Conservation (phyloP, 1,140 invertebrate genomes). For the Druon quercuslanigerum region DNA sequence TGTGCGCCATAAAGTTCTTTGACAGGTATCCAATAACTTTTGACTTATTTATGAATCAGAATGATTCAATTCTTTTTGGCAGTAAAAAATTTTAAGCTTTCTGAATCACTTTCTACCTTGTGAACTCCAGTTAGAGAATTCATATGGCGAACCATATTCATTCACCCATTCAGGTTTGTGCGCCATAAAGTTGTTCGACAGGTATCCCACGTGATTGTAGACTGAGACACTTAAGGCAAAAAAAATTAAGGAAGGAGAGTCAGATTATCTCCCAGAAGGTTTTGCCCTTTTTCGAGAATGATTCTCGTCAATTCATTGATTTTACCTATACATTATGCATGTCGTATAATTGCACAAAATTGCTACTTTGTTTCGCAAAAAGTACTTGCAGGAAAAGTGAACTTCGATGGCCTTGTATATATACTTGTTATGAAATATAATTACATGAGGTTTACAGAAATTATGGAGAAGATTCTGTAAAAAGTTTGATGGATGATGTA, state of each 20-base stretch:
- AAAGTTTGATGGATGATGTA: conserved; percentile 9
- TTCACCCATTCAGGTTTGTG: too few relatives aligned
- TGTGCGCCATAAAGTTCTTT: too few relatives aligned
- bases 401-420: conserved; percentile 6
- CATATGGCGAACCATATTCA: too few relatives aligned
- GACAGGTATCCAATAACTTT: too few relatives aligned
- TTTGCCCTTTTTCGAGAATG: not conserved
- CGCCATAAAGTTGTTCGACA: not conserved
- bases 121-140: too few relatives aligned
- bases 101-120: too few relatives aligned
- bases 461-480: conserved; percentile 11
- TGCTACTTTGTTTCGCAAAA: conserved; percentile 16
- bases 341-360: conserved; percentile 19
- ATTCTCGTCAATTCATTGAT: conserved; percentile 8
- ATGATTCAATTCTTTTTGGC: too few relatives aligned
- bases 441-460: conserved; percentile 16
- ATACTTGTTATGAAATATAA: conserved; percentile 26
- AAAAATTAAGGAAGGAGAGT: not conserved
- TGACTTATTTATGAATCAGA: too few relatives aligned
- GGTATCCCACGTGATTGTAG: not conserved
- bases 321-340: conserved; percentile 17
- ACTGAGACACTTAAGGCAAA: not conserved
- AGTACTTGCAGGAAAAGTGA: not conserved
- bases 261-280: not conserved
- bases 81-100: too few relatives aligned